Evolutionary conservation across 1,140 invertebrate genomes (phyloP), one percentile per base, ranked within the genome.

Genomic region (Drosophila gunungcola): DNA sequence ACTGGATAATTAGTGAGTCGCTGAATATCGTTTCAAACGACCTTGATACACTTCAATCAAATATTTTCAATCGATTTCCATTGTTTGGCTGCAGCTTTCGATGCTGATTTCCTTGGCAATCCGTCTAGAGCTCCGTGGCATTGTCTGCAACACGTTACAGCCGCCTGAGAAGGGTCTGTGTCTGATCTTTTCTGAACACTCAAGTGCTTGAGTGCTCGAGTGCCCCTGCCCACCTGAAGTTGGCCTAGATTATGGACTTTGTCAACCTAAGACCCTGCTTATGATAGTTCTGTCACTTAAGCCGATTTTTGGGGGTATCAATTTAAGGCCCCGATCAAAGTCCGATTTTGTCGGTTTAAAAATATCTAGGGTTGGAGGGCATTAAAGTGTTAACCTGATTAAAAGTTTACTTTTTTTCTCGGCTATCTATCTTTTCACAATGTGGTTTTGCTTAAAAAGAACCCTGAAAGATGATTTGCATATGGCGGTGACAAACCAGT

Each of bases 1-100:
- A 62, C 38, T 75, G 73, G 74, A 69, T 78, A 78, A 78, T 78
- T 78, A 78, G 74, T 78, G 64, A 56, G 65, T 69, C 51, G 75
- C 51, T 63, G 82, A 51, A 67, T 80, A 79, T 70, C 69, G 81
- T 41, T 54, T 29, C 36, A 9, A 45, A 55, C 80, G 73, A 84
- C 83, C 83, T 88, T 88, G 83, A 89, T 89, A 88, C 76, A 88
- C 83, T 88, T 88, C 80, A 88, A 88, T 88, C 84, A 88, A 83
- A 79, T 46, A 83, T 62, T 88, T 88, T 80, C 73, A 65, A 89
- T 88, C 65, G 84, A 89, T 89, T 83, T 86, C 52, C 51, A 88
- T 86, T 86, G 78, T 86, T 41, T 61, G 55, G 55, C 4, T 49
- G 53, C 42, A 45, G 80, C 64, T 80, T 75, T 83, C 70, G 53